phyloP scores from a whole-genome alignment of 1,140 invertebrate genomes.

The Aphelinus atriplicis region DNA sequence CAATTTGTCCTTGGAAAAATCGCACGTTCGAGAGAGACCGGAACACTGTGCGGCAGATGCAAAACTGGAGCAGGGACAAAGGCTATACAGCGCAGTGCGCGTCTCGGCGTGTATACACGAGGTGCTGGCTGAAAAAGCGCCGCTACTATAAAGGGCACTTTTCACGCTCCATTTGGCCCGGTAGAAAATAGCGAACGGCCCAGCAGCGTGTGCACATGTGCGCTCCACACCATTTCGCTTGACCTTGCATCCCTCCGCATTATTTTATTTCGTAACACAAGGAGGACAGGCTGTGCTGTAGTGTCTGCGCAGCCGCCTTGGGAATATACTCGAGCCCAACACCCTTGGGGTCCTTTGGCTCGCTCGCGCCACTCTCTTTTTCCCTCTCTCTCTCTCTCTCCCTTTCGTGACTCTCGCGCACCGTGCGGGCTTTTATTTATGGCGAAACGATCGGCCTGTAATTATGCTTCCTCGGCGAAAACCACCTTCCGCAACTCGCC shows the following conservation, averaged over 20 bases:
- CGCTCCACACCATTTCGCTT: neutral
- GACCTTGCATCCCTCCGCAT: conserved; percentile 23
- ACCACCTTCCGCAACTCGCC: conserved; percentile 44
- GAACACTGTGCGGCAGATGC: too few species aligned
- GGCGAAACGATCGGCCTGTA: conserved; percentile 59
- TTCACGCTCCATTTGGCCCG: conserved; percentile 33
- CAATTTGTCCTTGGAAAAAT: too few species aligned
- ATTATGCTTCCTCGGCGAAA: conserved; percentile 55
- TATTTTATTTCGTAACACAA: conserved; percentile 19
- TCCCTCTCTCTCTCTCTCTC: conserved; percentile 15
- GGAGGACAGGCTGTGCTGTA: neutral
- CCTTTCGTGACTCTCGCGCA: conserved; percentile 23
- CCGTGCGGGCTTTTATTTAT: conserved; percentile 58
- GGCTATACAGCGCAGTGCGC: too few species aligned
- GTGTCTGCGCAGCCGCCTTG: conserved; percentile 16
- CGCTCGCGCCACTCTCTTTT: neutral
- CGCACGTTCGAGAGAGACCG: too few species aligned
- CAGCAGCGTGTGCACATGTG: conserved; percentile 14
- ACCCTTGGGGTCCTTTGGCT: conserved; percentile 21
- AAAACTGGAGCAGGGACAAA: too few species aligned
- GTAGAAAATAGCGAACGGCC: conserved; percentile 23
- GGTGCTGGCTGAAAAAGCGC: neutral
- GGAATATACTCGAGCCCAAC: conserved; percentile 17
- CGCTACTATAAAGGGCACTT: conserved; percentile 4
- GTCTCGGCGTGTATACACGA: neutral